Base-by-base conservation (phyloP, 2,888 invertebrate genomes). In the Orchestes rusci region DNA sequence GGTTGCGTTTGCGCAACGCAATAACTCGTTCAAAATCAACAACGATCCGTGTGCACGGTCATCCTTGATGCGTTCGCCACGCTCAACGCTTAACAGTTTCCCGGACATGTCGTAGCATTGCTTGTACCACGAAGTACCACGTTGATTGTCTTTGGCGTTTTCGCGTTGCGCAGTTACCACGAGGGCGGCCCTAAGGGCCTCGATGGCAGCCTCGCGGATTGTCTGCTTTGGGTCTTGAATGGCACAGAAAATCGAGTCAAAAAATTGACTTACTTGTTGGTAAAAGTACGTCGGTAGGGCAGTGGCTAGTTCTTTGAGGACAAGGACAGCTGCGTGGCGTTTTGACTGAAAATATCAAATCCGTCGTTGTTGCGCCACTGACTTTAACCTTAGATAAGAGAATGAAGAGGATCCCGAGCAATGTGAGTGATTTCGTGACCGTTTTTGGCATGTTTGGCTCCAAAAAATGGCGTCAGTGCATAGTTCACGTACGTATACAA, bases 201-300 rank as follows among this genome's bases (percentile, higher is more conserved):
- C 89, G 0, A 90, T 92, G 1, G 95, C 94, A 4, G 88, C 89
- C 66, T 95, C 92, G 36, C 97, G 76, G 50, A 97, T 89, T 23
- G 84, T 80, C 3, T 88, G 82, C 70, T 94, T 95, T 0, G 89
- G 84, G 70, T 96, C 95, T 56, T 89, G 81, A 33, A 95, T 79
- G 0, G 93, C 92, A 62, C 85, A 84, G 59, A 95, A 87, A 52
- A 96, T 92, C 41, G 89, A 82, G 51, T 95, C 95, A 65, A 96
- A 95, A 67, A 93, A 93, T 13, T 85, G 84, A 12, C 89, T 86
- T 1, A 92, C 89, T 72, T 91, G 91, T 65, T 92, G 92, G 63
- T 90, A 97, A 68, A 99, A 99, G 66, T 95, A 94, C 5, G 96
- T 96, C 0, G 96, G 96, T 74, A 95, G 91, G 7, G 90, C 90